phyloP scores from a whole-genome alignment of 2,888 invertebrate species.

The Alcis repandata region DNA sequence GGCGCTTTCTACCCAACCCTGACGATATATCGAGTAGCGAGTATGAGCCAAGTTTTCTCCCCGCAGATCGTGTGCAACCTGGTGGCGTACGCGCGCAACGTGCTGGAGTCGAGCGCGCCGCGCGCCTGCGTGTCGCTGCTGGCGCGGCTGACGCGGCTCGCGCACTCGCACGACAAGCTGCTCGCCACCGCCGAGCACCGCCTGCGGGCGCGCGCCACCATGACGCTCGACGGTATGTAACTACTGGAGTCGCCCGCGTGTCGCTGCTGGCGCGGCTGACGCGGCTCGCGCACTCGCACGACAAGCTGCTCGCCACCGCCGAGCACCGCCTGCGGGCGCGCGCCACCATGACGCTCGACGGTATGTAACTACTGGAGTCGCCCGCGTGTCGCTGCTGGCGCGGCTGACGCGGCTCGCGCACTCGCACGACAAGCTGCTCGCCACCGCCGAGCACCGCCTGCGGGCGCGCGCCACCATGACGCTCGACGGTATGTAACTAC shows the following conservation, averaged over 20 bases:
- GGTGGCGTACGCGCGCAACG: conserved; percentile 90
- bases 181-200: conserved; percentile 68
- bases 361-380: conserved; percentile 55
- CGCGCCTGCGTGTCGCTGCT: conserved; percentile 57
- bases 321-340: conserved; percentile 68
- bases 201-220: conserved; percentile 66
- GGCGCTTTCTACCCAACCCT: no score
- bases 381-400: conserved; percentile 56
- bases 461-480: conserved; percentile 69
- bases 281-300: conserved; percentile 58
- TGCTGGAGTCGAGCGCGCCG: conserved; percentile 82
- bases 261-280: conserved; percentile 64
- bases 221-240: conserved; percentile 68
- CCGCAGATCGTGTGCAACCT: conserved; percentile 90
- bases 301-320: conserved; percentile 69
- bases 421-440: conserved; percentile 68
- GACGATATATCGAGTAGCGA: no score
- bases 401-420: conserved; percentile 63
- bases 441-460: conserved; percentile 68
- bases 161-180: conserved; percentile 66
- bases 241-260: conserved; percentile 49
- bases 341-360: conserved; percentile 70
- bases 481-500: conserved; percentile 61
- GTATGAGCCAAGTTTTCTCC: no score
- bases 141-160: conserved; percentile 60